These are phyloP conservation scores for Metopia argyrocephala DNA, from an alignment of 2,888 invertebrate genomes.

Conservation along the genomic window DNA sequence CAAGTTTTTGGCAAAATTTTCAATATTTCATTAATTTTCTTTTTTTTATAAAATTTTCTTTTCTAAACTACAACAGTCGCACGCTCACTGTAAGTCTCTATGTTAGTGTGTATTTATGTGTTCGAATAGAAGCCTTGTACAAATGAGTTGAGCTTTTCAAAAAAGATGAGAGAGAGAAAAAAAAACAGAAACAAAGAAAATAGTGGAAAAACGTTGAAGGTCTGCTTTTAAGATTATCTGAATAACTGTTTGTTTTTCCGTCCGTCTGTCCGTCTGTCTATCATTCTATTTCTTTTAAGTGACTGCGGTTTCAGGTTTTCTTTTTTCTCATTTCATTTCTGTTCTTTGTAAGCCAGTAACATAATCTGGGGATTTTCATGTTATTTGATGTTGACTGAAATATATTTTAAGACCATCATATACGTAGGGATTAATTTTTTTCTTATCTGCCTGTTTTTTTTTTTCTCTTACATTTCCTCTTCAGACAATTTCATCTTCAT, in stretches of 20 bases:
- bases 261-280: slow-evolving; percentile 9
- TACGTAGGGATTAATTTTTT: slow-evolving; percentile 34
- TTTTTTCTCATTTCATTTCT: slow-evolving; percentile 10
- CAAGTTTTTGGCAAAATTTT: too few species aligned
- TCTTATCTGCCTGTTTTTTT: slow-evolving; percentile 10
- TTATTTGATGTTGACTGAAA: slow-evolving; percentile 56
- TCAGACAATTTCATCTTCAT: background rate
- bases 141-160: background rate
- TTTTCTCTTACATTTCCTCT: background rate
- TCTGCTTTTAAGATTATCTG: slow-evolving; percentile 6
- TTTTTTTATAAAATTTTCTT: too few species aligned
- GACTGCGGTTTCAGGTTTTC: background rate
- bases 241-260: slow-evolving; percentile 1
- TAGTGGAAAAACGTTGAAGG: slow-evolving; percentile 33
- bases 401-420: slow-evolving; percentile 56
- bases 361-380: slow-evolving; percentile 60
- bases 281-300: background rate
- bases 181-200: background rate
- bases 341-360: slow-evolving; percentile 45
- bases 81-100: background rate
- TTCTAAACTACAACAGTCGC: too few species aligned
- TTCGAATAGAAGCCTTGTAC: background rate
- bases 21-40: too few species aligned
- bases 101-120: background rate
- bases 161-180: background rate